Evolutionary conservation across 2,888 invertebrate genomes (phyloP), one percentile per base, ranked within the genome.

Genomic region (Lasioglossum vierecki): DNA sequence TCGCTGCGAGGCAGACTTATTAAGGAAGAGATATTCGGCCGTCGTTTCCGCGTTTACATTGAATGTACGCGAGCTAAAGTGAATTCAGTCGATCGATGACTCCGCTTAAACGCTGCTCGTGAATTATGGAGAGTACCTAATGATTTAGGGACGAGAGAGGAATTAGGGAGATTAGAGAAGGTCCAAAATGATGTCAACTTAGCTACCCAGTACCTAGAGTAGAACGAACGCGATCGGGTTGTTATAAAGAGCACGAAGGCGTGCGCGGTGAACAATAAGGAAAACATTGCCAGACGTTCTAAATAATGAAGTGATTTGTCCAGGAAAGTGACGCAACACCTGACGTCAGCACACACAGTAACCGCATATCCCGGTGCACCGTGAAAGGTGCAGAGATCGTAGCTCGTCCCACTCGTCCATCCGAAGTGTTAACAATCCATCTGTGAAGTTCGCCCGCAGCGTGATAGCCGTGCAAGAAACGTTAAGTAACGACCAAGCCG

Each of bases 31-130:
- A 82, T 84, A 82, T 46, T 44, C 77, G 79, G 44, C 53, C 63
- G 57, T 76, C 63, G 80, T 89, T 89, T 89, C 89, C 88, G 89
- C 79, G 89, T 84, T 87, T 80, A 72, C 44, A 76, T 78, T 30
- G 79, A 75, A 84, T 73, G 49, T 53, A 9, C 39, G 53, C 68
- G 22, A 26, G 18, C 18, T 41, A 39, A 22, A 22, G 4, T 39
- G 35, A 22, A 22, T 22, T 22, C 60, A 39, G 66, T 30, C 4
- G 30, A 85, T 85, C 60, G 79, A 86, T 77, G 82, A 70, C 46
- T 57, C 41, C 77, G 81, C 18, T 77, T 13, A 60, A 41, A 49
- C 68, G 63, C 57, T 9, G 79, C 68, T 73, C 26, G 30, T 53
- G 57, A 53, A 22, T 22, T 53, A 53, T 22, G 18, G 22, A 8